These are phyloP conservation scores for Heliocidaris erythrogramma DNA, from an alignment of 35 echinoderm and acorn worm genomes.

Conservation along the genomic window DNA sequence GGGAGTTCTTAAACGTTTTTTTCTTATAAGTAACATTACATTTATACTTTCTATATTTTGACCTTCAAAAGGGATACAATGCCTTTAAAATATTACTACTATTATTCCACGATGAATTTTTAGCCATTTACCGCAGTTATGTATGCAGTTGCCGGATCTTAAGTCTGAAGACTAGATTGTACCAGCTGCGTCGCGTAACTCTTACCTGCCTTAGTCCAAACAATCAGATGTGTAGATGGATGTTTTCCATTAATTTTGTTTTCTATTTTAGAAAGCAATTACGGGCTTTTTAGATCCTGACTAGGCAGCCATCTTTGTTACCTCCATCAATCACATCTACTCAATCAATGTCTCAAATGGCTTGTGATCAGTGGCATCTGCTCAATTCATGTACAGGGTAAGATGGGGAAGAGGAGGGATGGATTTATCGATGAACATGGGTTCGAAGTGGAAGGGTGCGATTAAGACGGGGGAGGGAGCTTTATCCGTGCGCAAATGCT, in stretches of 20 bases:
- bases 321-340: not conserved
- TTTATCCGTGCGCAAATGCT: no score
- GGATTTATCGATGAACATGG: not conserved
- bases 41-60: no score
- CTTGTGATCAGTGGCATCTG: not conserved
- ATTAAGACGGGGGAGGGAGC: no score
- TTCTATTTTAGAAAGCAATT: conserved; percentile 19
- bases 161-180: not conserved
- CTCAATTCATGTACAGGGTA: not conserved
- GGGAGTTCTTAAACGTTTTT: no score
- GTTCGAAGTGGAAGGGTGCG: not conserved
- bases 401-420: not conserved
- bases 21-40: no score
- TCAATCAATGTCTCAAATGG: conserved; percentile 4
- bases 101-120: no score
- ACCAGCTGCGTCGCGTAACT: conserved; percentile 1
- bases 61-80: no score
- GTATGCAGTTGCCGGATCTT: not conserved
- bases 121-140: not conserved
- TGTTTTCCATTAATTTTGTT: conserved; percentile 13
- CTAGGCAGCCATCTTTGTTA: not conserved
- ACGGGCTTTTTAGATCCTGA: not conserved
- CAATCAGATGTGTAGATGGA: conserved; percentile 10
- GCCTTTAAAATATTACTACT: not conserved
- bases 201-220: not conserved